phyloP scores from a whole-genome alignment of 2,797 vertebrate species.

The Notoglanidium macrostoma region DNA sequence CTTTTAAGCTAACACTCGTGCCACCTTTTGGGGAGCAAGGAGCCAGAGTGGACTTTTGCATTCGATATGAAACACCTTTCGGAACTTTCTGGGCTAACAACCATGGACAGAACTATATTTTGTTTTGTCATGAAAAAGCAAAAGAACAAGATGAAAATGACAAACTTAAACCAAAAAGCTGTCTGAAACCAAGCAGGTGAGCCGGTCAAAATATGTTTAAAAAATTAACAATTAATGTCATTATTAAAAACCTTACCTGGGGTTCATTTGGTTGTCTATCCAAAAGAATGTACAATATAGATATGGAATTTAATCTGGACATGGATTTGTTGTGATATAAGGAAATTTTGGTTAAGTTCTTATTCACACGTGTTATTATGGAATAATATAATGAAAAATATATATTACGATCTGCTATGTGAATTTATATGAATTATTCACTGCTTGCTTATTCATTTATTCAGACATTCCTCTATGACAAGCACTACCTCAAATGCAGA shows the following conservation, averaged over 20 bases:
- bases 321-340: not conserved
- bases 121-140: constrained; percentile 81
- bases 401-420: not conserved
- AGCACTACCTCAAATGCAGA: constrained; percentile 38
- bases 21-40: constrained; percentile 83
- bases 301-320: not conserved
- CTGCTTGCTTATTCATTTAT: not conserved
- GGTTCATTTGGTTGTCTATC: too few relatives aligned
- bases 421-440: not conserved
- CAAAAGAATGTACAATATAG: not conserved
- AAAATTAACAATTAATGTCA: not conserved
- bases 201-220: constrained; percentile 34
- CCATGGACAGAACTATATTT: constrained; percentile 81
- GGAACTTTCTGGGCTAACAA: constrained; percentile 97
- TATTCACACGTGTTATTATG: not conserved
- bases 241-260: not conserved
- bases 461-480: constrained; percentile 35
- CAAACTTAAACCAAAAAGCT: constrained; percentile 85
- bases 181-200: constrained; percentile 88
- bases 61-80: constrained; percentile 87
- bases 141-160: constrained; percentile 70
- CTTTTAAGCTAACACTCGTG: constrained; percentile 86
- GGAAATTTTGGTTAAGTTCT: not conserved
- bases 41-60: constrained; percentile 88
- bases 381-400: not conserved